phyloP scores from a whole-genome alignment of 2,113 vertebrate genomes.

The Eulemur rufifrons region DNA sequence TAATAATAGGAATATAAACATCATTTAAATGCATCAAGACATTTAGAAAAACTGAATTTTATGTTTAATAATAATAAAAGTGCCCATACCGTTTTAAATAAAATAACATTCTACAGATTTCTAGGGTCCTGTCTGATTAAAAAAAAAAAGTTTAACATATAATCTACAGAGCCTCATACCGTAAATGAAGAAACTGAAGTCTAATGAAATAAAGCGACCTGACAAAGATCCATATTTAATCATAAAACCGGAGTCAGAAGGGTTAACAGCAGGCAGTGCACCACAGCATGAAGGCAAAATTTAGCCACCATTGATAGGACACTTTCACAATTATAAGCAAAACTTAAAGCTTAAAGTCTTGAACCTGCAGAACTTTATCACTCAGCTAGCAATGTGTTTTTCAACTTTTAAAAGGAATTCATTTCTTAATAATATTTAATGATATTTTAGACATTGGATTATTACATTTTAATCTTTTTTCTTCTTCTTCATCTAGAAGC shows the following conservation, averaged over 20 bases:
- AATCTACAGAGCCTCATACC: no score
- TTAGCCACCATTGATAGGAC: neutral
- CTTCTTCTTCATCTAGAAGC: neutral
- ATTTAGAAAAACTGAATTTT: neutral
- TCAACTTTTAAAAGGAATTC: neutral
- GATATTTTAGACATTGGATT: neutral
- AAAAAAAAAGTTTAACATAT: neutral
- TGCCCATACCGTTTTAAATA: neutral
- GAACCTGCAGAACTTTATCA: neutral
- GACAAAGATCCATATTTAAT: neutral
- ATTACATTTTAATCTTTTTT: neutral
- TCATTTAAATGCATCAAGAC: neutral
- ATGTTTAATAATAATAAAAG: neutral
- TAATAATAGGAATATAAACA: neutral
- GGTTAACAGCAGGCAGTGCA: fast-evolving
- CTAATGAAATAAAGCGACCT: neutral
- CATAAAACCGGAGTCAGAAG: neutral
- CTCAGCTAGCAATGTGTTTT: neutral
- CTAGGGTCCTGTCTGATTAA: neutral
- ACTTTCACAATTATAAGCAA: neutral
- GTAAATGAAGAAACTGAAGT: neutral
- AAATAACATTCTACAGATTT: neutral
- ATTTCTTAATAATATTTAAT: neutral
- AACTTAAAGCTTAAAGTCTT: neutral
- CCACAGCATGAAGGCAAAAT: neutral